Percentiles rank a stretch among this genome's conserved stretches.
These are phyloP conservation scores for Campopleginae sp. DNA, from an alignment of 2,888 invertebrate species.

Conservation along the genomic window DNA sequence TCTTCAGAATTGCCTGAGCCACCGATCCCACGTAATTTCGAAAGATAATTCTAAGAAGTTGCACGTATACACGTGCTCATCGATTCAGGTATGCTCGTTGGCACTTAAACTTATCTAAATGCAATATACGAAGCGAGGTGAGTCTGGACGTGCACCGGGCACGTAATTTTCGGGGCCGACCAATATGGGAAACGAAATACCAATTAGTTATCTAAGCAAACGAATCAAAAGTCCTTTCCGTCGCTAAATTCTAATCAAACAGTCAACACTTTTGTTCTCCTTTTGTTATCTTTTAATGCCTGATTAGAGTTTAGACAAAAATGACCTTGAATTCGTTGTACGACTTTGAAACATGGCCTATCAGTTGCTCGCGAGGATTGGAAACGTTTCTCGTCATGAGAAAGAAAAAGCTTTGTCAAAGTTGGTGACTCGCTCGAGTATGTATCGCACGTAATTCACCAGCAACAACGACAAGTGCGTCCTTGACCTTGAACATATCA, in stretches of 20 bases:
- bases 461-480: slow-evolving; percentile 43
- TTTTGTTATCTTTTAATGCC: not conserved
- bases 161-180: not conserved
- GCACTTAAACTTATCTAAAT: slow-evolving; percentile 20
- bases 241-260: not conserved
- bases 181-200: slow-evolving; percentile 12
- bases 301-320: not conserved
- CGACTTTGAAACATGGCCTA: slow-evolving; percentile 27
- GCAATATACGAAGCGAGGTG: slow-evolving; percentile 16
- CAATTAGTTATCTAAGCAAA: slow-evolving; percentile 11
- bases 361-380: slow-evolving; percentile 40
- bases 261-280: not conserved
- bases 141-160: slow-evolving; percentile 13
- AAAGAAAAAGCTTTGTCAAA: slow-evolving; percentile 24
- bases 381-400: not conserved
- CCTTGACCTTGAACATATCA: slow-evolving; percentile 71
- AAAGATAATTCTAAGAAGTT: not conserved
- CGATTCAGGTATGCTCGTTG: not conserved
- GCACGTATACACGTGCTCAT: not conserved
- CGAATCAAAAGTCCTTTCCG: not conserved
- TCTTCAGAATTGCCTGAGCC: not conserved
- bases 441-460: slow-evolving; percentile 66
- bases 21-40: not conserved
- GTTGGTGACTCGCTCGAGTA: slow-evolving; percentile 63
- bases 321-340: not conserved